Percentiles rank a stretch among this genome's conserved stretches.
Conservation (phyloP, 2,888 invertebrate species). For the Xestia xanthographa region DNA sequence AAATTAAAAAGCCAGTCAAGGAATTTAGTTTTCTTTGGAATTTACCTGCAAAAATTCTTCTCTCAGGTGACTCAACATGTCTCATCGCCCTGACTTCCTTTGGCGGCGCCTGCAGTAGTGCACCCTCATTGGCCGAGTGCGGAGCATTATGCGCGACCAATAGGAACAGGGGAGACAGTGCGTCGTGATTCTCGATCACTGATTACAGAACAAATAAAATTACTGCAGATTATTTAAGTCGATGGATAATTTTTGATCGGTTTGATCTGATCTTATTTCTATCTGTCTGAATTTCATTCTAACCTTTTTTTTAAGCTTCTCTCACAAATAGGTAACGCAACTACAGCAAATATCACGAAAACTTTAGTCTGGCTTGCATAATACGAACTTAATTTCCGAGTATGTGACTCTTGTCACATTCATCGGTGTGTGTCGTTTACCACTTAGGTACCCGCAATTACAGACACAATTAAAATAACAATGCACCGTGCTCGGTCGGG, state of each 20-base stretch:
- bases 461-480: too few species aligned
- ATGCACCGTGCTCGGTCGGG: too few species aligned
- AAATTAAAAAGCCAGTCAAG: neutral
- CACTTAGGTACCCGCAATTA: too few species aligned
- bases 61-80: slow-evolving; percentile 92
- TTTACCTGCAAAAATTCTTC: slow-evolving; percentile 94
- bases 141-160: slow-evolving; percentile 95
- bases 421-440: neutral
- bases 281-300: slow-evolving; percentile 4
- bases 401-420: too few species aligned
- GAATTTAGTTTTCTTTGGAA: neutral
- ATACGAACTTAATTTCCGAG: neutral
- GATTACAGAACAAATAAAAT: slow-evolving; percentile 59
- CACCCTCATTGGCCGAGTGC: slow-evolving; percentile 93
- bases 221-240: neutral
- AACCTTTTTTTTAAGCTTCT: neutral
- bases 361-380: neutral
- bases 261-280: neutral
- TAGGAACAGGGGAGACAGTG: slow-evolving; percentile 93
- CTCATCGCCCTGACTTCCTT: slow-evolving; percentile 92
- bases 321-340: neutral
- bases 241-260: neutral
- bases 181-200: slow-evolving; percentile 91
- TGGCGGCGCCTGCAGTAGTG: slow-evolving; percentile 93
- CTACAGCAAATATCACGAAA: neutral